These are phyloP conservation scores for Hylaeus anthracinus DNA, from an alignment of 1,140 invertebrate species.

Conservation along the genomic window DNA sequence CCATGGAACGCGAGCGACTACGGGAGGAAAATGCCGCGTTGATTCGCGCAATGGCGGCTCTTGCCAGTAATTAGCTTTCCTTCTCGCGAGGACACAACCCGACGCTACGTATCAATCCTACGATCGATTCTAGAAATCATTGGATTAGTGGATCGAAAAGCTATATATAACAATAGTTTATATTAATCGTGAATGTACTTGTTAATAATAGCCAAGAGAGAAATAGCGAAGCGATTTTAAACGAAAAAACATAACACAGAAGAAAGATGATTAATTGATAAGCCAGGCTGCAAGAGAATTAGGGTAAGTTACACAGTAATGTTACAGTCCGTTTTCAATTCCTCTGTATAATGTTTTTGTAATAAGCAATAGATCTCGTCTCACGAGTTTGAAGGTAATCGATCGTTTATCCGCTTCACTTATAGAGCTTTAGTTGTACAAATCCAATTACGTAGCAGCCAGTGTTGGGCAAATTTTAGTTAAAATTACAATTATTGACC, in stretches of 20 bases:
- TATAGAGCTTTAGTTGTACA: conserved; percentile 27
- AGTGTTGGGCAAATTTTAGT: not conserved
- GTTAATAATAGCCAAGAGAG: conserved; percentile 33
- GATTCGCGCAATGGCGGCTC: conserved; percentile 80
- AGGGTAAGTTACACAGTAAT: conserved; percentile 40
- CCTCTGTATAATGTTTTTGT: conserved; percentile 17
- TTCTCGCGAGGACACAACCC: not conserved
- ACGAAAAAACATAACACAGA: not conserved
- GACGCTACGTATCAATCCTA: conserved; percentile 25
- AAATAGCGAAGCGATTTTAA: conserved; percentile 27
- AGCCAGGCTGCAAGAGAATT: conserved; percentile 23
- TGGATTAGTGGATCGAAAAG: conserved; percentile 8
- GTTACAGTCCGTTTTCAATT: not conserved
- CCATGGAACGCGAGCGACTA: conserved; percentile 80
- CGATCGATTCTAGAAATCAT: conserved; percentile 24
- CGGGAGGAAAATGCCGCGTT: conserved; percentile 81
- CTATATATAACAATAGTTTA: conserved; percentile 47
- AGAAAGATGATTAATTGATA: conserved; percentile 14
- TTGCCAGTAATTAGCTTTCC: conserved; percentile 72
- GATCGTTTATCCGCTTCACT: conserved; percentile 38
- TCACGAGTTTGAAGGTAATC: not conserved
- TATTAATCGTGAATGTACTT: conserved; percentile 45
- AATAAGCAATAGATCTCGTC: conserved; percentile 30
- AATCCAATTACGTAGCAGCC: conserved; percentile 14
- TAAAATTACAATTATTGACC: no score